Conservation (phyloP, 2,113 vertebrate genomes). For the Apaloderma vittatum region DNA sequence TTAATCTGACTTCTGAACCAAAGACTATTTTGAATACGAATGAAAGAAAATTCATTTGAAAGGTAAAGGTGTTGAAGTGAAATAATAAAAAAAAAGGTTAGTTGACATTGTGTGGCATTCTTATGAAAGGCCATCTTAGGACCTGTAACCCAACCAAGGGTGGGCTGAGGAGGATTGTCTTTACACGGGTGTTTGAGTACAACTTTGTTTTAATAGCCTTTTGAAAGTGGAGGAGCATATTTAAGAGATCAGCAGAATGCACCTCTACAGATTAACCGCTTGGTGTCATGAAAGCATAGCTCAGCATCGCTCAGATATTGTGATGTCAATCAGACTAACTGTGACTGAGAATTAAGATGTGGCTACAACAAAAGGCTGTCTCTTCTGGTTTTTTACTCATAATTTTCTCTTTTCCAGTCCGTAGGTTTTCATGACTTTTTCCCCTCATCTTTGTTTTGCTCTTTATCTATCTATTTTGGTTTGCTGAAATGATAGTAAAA, state of each 20-base stretch:
- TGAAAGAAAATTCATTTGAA: background rate
- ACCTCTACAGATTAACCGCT: background rate
- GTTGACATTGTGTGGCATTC: background rate
- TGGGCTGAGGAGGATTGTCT: background rate
- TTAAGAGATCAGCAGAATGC: background rate
- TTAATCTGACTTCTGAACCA: background rate
- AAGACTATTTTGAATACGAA: background rate
- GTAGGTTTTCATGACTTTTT: background rate
- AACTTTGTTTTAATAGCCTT: background rate
- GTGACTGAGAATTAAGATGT: background rate
- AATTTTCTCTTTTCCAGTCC: background rate
- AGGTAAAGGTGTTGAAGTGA: background rate
- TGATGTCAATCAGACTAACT: background rate
- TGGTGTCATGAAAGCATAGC: slow-evolving; percentile 20
- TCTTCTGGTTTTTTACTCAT: background rate
- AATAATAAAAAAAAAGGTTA: background rate
- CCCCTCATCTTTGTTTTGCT: background rate
- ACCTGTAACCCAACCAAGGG: fast-evolving
- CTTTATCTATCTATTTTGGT: background rate
- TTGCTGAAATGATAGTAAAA: background rate
- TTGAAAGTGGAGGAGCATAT: background rate
- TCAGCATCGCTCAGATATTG: background rate
- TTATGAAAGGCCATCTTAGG: background rate
- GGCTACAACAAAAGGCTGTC: background rate
- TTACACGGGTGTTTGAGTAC: background rate